phyloP scores from a whole-genome alignment of 2,888 invertebrate genomes.

The Cephalotes varians region DNA sequence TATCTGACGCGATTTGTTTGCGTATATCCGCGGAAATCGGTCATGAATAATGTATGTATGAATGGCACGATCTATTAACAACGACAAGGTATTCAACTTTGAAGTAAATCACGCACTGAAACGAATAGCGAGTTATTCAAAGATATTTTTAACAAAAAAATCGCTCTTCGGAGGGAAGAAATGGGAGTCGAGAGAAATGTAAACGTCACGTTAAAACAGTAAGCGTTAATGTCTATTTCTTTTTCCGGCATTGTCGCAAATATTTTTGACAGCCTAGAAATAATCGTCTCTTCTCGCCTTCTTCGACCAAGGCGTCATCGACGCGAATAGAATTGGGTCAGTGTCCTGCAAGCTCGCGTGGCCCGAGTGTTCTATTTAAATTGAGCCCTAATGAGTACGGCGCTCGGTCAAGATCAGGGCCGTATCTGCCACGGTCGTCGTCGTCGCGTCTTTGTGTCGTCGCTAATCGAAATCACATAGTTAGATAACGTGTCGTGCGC shows the following conservation, averaged over 20 bases:
- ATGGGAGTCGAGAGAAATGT: background rate
- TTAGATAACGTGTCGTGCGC: background rate
- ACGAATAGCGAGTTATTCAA: background rate
- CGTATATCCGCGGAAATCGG: slow-evolving; percentile 4
- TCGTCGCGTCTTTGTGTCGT: background rate
- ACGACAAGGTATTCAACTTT: background rate
- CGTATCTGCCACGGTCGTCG: background rate
- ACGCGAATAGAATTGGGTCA: slow-evolving; percentile 58
- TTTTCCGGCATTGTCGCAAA: background rate
- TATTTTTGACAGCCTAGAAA: background rate
- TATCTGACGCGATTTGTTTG: background rate
- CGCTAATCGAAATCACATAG: background rate
- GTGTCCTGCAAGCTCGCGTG: slow-evolving; percentile 27
- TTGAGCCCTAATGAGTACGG: slow-evolving; percentile 18
- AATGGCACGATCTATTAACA: background rate
- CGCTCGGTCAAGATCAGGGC: slow-evolving; percentile 62
- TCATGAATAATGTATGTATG: background rate
- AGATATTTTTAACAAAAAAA: background rate
- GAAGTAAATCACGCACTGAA: background rate
- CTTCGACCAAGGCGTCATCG: background rate
- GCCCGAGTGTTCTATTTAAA: slow-evolving; percentile 48
- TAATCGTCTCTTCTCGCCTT: background rate
- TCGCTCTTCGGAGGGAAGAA: background rate
- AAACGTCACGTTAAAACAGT: background rate
- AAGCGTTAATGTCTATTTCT: background rate